Evolutionary conservation across 2,797 vertebrate genomes (phyloP).

Genomic region (Micromesistius poutassou): DNA sequence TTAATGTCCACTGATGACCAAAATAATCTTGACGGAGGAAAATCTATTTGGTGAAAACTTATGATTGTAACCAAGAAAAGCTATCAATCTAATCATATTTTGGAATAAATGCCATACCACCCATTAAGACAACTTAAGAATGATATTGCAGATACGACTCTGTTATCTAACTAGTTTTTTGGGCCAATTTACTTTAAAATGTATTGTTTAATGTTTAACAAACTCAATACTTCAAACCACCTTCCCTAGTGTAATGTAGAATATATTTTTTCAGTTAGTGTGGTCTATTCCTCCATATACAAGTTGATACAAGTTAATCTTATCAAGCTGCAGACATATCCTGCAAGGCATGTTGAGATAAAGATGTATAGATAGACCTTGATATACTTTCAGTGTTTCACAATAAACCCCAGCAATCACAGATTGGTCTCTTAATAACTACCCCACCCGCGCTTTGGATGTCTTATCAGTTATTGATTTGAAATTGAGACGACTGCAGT

Average conservation of each 20-base stretch:
- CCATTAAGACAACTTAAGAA: no score
- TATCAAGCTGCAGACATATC: not conserved
- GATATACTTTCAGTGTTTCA: not conserved
- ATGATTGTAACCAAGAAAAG: no score
- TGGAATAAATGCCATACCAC: not conserved
- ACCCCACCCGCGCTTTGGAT: not conserved
- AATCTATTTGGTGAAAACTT: no score
- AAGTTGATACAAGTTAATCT: not conserved
- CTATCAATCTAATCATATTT: not conserved
- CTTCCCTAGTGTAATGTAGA: no score
- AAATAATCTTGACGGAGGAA: no score
- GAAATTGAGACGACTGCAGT: not conserved
- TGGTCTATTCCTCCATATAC: no score
- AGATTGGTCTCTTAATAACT: not conserved
- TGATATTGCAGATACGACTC: no score
- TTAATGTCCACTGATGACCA: not conserved
- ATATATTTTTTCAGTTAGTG: not conserved
- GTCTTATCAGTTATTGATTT: not conserved
- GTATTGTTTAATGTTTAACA: no score
- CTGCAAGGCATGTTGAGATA: not conserved
- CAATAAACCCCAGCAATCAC: not conserved
- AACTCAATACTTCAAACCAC: no score
- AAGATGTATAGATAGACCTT: not conserved
- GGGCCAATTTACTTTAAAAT: no score
- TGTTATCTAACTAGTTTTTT: no score